phyloP scores from a whole-genome alignment of 1,140 invertebrate species.

The Medauroidea extradentata region DNA sequence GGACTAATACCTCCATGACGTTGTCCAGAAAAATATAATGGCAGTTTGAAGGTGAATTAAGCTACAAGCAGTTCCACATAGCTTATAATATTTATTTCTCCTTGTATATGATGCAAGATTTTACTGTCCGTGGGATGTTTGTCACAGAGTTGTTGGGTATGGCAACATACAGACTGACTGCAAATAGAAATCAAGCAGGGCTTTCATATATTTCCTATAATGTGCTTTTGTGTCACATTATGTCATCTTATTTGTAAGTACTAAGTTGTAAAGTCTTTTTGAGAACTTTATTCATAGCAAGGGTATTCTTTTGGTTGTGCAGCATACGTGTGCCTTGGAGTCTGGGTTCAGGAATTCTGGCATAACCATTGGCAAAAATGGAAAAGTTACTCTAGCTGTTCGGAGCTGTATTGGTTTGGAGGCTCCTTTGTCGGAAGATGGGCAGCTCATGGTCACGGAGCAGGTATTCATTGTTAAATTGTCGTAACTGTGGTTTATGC shows the following conservation, averaged over 20 bases:
- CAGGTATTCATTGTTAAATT: constrained; percentile 36
- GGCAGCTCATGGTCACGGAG: constrained; percentile 35
- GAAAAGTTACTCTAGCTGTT: constrained; percentile 47
- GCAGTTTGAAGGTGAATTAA: too few species aligned
- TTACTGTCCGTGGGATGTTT: neutral
- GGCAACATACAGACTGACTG: neutral
- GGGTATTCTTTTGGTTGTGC: constrained; percentile 16
- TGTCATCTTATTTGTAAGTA: too few species aligned
- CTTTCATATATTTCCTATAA: neutral
- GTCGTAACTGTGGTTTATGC: too few species aligned
- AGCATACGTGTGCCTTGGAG: constrained; percentile 45
- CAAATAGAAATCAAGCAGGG: too few species aligned
- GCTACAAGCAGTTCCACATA: too few species aligned
- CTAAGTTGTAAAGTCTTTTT: too few species aligned
- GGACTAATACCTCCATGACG: too few species aligned
- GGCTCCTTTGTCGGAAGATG: constrained; percentile 41
- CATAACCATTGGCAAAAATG: constrained; percentile 46
- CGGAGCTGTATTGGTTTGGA: constrained; percentile 46
- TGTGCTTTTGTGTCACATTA: neutral
- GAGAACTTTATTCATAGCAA: too few species aligned
- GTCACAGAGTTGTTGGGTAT: neutral
- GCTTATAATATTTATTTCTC: too few species aligned
- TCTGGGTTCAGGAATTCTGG: constrained; percentile 53
- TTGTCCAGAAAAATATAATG: too few species aligned
- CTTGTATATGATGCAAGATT: too few species aligned